These are phyloP conservation scores for Phylloscopus whistleri DNA, from an alignment of 2,113 vertebrate genomes.

Conservation along the genomic window DNA sequence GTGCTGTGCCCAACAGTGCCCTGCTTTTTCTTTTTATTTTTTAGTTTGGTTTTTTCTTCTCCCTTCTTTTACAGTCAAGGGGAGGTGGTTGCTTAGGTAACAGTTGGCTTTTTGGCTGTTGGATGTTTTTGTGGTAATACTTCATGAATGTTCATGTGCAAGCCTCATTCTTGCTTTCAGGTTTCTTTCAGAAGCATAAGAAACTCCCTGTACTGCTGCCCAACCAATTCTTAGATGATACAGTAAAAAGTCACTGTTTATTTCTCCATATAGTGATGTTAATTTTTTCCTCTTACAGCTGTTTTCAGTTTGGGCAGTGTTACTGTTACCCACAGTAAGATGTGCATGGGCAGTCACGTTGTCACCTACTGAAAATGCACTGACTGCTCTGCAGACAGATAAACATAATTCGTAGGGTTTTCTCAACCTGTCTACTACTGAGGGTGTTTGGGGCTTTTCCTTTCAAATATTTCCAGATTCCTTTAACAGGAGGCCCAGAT, in stretches of 20 bases:
- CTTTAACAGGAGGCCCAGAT: neutral
- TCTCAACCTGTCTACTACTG: neutral
- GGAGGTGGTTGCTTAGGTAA: neutral
- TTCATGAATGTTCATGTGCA: neutral
- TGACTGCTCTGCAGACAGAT: neutral
- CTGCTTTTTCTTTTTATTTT: neutral
- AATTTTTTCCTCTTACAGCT: neutral
- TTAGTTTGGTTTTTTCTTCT: neutral
- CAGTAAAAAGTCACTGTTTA: neutral
- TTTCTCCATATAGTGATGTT: neutral
- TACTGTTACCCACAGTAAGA: neutral
- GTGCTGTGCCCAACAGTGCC: neutral
- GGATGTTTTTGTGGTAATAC: neutral
- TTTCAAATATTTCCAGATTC: neutral
- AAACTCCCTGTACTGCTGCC: neutral
- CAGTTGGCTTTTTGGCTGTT: slow-evolving; percentile 1
- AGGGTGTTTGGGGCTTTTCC: neutral
- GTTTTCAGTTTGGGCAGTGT: neutral
- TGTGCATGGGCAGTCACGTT: neutral
- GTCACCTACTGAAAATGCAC: neutral
- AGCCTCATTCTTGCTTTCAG: neutral
- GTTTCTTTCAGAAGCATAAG: neutral
- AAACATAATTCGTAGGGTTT: neutral
- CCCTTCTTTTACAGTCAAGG: neutral
- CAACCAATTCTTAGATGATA: neutral